phyloP scores from a whole-genome alignment of 2,113 vertebrate genomes.

The Pampusana beccarii region DNA sequence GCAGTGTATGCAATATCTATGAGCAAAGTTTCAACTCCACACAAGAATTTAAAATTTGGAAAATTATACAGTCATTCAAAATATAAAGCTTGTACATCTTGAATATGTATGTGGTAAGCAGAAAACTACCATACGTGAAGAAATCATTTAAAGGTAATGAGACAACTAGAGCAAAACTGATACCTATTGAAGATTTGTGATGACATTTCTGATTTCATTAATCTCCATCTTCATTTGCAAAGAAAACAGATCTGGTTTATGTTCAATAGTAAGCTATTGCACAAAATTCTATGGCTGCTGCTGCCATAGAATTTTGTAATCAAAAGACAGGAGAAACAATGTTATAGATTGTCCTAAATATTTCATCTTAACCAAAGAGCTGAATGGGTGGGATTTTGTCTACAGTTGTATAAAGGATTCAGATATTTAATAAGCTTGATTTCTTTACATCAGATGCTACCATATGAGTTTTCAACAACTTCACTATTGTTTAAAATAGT shows the following conservation, averaged over 20 bases:
- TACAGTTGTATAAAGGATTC: background rate
- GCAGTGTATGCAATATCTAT: background rate
- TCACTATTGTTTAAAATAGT: background rate
- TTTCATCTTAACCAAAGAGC: background rate
- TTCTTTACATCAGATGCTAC: background rate
- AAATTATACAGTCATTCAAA: background rate
- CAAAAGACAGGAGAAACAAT: background rate
- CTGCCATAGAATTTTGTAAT: background rate
- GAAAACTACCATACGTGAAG: background rate
- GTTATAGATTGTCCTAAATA: background rate
- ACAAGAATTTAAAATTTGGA: background rate
- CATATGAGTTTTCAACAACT: background rate
- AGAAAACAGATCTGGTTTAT: background rate
- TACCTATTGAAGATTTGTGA: background rate
- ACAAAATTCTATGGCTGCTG: background rate
- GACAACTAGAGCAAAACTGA: background rate
- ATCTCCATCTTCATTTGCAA: background rate
- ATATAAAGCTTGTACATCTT: background rate
- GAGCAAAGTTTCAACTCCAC: background rate
- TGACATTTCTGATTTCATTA: background rate
- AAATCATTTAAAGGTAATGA: background rate
- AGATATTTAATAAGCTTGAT: background rate
- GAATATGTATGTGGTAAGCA: background rate
- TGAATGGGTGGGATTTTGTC: background rate
- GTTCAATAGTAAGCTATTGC: background rate